These are phyloP conservation scores for Alviniconcha strummeri DNA, from an alignment of 2,888 invertebrate species.

Conservation along the genomic window DNA sequence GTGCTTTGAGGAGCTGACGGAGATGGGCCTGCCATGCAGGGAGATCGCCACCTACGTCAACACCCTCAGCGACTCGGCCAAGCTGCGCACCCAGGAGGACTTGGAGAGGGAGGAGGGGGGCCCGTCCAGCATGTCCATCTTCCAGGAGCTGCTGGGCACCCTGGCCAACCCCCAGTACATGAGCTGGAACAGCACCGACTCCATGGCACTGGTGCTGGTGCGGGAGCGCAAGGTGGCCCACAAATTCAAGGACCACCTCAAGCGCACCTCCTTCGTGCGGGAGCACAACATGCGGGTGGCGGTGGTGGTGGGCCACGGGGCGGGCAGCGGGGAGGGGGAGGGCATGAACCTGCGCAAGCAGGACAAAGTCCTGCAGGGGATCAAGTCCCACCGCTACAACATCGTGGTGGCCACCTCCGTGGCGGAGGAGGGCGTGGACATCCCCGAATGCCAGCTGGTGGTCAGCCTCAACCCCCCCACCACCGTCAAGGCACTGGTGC, in stretches of 20 bases:
- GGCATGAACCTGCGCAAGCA: constrained; percentile 68
- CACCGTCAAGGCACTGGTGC: constrained; percentile 65
- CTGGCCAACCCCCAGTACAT: constrained; percentile 44
- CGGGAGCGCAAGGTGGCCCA: constrained; percentile 57
- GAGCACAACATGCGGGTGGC: constrained; percentile 44
- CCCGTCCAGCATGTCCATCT: constrained; percentile 33
- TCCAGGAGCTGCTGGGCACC: constrained; percentile 45
- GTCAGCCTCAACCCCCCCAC: constrained; percentile 66
- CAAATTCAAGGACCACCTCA: constrained; percentile 47
- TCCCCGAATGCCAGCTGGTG: constrained; percentile 66
- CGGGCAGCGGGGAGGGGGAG: constrained; percentile 47
- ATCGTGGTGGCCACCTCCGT: constrained; percentile 68
- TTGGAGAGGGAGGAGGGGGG: constrained; percentile 3
- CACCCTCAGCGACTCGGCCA: constrained; percentile 13
- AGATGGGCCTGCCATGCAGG: constrained; percentile 47
- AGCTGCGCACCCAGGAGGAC: not conserved
- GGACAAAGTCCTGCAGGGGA: constrained; percentile 56
- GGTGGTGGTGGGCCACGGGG: constrained; percentile 64
- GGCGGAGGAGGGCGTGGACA: constrained; percentile 69
- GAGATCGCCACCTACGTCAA: constrained; percentile 32
- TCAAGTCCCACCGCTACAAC: constrained; percentile 45
- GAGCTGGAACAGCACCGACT: constrained; percentile 42
- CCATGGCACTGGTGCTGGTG: constrained; percentile 64
- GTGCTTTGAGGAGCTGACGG: constrained; percentile 27
- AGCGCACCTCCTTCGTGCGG: constrained; percentile 35